Evolutionary conservation across 2,113 vertebrate genomes (phyloP).

Genomic region (Anser cygnoides): DNA sequence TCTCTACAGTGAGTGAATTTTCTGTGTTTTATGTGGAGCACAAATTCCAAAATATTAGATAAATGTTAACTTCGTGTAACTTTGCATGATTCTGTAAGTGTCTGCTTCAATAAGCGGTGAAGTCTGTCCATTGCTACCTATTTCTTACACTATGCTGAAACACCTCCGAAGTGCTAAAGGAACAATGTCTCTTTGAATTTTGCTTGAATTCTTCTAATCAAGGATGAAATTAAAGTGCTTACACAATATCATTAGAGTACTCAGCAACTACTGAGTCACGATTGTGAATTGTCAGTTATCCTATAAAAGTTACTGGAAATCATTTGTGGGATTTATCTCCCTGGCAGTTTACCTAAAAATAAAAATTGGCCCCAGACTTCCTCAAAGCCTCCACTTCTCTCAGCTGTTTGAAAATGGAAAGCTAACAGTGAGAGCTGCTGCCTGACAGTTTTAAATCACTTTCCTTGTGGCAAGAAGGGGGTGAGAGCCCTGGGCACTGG

Average conservation of each 20-base stretch:
- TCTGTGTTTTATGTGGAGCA: background rate
- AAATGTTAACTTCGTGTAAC: background rate
- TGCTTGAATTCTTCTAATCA: background rate
- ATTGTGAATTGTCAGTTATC: background rate
- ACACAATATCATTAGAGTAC: background rate
- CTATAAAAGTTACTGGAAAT: slow-evolving; percentile 46
- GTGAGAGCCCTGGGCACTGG: fast-evolving
- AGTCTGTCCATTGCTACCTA: background rate
- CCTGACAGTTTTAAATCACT: slow-evolving; percentile 12
- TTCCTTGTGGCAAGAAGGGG: background rate
- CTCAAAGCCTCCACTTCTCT: slow-evolving; percentile 22
- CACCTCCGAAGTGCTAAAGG: background rate
- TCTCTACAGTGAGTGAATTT: background rate
- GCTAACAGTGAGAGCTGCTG: slow-evolving; percentile 8
- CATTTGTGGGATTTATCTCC: slow-evolving; percentile 51
- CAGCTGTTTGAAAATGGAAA: slow-evolving; percentile 49
- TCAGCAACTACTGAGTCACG: slow-evolving; percentile 32
- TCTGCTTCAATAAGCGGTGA: background rate
- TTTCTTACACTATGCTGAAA: background rate
- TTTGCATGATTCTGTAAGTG: background rate
- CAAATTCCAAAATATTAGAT: background rate
- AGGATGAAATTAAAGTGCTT: slow-evolving; percentile 7
- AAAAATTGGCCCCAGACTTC: slow-evolving; percentile 27
- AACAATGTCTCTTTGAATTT: background rate
- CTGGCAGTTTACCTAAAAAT: slow-evolving; percentile 51